These are phyloP conservation scores for Enoplosus armatus DNA, from an alignment of 2,797 vertebrate species.

Conservation along the genomic window DNA sequence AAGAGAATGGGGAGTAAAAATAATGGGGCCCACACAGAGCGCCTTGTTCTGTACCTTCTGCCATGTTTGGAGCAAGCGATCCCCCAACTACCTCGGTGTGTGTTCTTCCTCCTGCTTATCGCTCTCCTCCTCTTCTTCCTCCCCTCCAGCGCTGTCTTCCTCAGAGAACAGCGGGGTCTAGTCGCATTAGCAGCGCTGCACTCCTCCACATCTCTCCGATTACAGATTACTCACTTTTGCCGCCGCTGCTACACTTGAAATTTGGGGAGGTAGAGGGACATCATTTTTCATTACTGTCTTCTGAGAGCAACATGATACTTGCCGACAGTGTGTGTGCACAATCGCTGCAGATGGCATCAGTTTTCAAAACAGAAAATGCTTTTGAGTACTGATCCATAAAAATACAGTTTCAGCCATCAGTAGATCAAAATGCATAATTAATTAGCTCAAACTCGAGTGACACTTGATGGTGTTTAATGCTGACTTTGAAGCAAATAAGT, in stretches of 20 bases:
- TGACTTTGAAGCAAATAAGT: constrained; percentile 67
- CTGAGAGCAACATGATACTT: constrained; percentile 65
- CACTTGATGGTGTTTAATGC: constrained; percentile 57
- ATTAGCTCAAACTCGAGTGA: constrained; percentile 57
- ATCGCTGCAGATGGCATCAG: constrained; percentile 34
- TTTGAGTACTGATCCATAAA: constrained; percentile 42
- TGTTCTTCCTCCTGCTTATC: constrained; percentile 73
- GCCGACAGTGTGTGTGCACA: constrained; percentile 20
- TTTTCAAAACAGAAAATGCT: constrained; percentile 35
- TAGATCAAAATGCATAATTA: constrained; percentile 62
- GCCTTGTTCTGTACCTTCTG: constrained; percentile 85
- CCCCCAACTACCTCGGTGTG: constrained; percentile 76
- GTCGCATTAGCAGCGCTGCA: constrained; percentile 74
- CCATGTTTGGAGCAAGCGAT: constrained; percentile 78
- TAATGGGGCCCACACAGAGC: constrained; percentile 86
- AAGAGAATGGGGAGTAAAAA: constrained; percentile 87
- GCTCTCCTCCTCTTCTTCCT: constrained; percentile 69
- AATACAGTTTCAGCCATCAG: constrained; percentile 30
- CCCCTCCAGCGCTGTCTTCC: constrained; percentile 80
- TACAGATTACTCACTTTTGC: constrained; percentile 78
- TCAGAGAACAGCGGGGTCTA: constrained; percentile 79
- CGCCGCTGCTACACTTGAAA: constrained; percentile 70
- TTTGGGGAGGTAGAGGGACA: constrained; percentile 71
- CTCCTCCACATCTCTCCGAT: constrained; percentile 76
- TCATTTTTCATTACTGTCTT: constrained; percentile 76